phyloP scores from a whole-genome alignment of 2,113 vertebrate genomes.

The Malurus elegans region DNA sequence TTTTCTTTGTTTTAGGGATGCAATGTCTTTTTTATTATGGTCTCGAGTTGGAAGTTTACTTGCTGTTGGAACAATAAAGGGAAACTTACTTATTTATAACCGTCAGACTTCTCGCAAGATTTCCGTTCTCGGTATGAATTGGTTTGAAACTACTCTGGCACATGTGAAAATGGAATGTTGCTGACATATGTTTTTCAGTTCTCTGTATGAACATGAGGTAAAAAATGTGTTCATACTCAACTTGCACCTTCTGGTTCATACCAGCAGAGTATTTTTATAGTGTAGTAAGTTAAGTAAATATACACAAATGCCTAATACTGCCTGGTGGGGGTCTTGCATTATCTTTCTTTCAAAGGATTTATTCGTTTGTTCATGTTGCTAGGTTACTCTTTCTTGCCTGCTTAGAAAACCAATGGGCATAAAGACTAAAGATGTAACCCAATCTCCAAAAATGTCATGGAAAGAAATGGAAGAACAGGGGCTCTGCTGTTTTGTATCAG shows the following conservation, averaged over 20 bases:
- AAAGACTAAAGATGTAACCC: neutral
- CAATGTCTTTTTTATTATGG: slow-evolving; percentile 92
- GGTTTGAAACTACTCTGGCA: neutral
- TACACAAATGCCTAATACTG: neutral
- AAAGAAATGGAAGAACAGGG: neutral
- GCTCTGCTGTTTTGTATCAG: neutral
- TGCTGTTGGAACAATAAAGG: slow-evolving; percentile 91
- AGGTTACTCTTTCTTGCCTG: neutral
- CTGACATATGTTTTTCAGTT: neutral
- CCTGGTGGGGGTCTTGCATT: neutral
- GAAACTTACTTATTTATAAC: slow-evolving; percentile 96
- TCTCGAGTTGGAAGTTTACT: slow-evolving; percentile 86
- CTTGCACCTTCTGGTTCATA: neutral
- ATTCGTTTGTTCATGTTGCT: neutral
- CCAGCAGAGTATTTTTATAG: neutral
- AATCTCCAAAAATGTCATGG: neutral
- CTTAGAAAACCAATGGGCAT: neutral
- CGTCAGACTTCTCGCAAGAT: slow-evolving; percentile 96
- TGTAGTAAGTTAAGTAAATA: neutral
- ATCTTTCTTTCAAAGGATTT: neutral
- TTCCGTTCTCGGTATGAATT: slow-evolving; percentile 86
- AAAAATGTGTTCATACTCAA: neutral
- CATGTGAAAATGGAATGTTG: neutral
- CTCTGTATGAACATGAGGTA: neutral
- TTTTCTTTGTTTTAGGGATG: slow-evolving; percentile 80